Percentiles rank a stretch among this genome's conserved stretches.
Evolutionary conservation across 2,797 vertebrate species (phyloP).

Genomic region (Phalanger gymnotis): DNA sequence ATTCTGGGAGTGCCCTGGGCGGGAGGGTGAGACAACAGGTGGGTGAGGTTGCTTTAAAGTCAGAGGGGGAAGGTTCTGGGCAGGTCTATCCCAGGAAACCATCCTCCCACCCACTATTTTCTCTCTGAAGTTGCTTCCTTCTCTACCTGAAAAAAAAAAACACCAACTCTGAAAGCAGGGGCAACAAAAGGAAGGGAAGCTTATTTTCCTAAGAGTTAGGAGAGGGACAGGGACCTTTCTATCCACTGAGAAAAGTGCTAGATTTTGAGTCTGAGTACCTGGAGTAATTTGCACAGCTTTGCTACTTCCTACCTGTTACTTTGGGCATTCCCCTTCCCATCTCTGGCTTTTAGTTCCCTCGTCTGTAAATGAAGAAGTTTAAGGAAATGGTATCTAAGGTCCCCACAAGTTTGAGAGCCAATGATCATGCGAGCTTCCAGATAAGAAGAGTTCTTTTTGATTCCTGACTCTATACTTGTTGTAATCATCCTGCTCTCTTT

Average conservation of each 20-base stretch:
- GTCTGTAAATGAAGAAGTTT: not conserved
- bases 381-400: not conserved
- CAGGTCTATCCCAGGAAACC: not conserved
- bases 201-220: not conserved
- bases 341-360: not conserved
- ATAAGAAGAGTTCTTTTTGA: not conserved
- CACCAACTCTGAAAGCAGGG: not conserved
- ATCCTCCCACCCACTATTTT: not conserved
- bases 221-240: not conserved
- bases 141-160: not conserved
- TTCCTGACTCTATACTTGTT: not conserved
- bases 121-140: not conserved
- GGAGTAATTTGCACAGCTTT: not conserved
- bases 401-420: not conserved
- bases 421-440: not conserved
- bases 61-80: not conserved
- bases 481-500: not conserved
- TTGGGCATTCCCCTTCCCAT: not conserved
- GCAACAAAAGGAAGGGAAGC: not conserved
- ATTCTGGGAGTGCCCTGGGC: not conserved
- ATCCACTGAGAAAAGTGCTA: not conserved
- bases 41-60: not conserved
- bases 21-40: not conserved
- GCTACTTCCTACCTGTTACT: not conserved
- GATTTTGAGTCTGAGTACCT: not conserved